Conservation (phyloP, 2,113 vertebrate genomes). For the cattle (Bos taurus) region DNA sequence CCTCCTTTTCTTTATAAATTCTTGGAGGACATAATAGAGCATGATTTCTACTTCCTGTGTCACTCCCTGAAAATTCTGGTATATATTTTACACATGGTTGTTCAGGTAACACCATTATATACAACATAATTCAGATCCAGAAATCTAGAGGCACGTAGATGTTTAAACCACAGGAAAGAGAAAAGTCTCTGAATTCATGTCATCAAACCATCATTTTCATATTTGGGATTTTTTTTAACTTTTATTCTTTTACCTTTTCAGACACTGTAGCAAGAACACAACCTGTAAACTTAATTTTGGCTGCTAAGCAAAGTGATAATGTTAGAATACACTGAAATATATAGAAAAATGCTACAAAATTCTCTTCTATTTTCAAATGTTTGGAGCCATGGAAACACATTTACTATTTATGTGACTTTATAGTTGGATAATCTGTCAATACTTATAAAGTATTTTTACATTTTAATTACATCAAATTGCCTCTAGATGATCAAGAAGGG, state of each 20-base stretch:
- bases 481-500: constrained; percentile 18
- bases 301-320: not conserved
- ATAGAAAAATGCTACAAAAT: not conserved
- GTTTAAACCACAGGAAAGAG: not conserved
- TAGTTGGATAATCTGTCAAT: constrained; percentile 28
- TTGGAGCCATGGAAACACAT: not conserved
- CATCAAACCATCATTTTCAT: not conserved
- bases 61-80: not conserved
- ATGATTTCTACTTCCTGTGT: not conserved
- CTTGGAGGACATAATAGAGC: not conserved
- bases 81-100: not conserved
- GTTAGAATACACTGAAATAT: not conserved
- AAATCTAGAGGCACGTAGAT: not conserved
- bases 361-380: not conserved
- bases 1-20: not conserved
- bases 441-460: constrained; percentile 65
- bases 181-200: not conserved
- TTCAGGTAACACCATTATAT: not conserved
- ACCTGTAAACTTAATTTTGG: not conserved
- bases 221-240: not conserved
- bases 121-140: not conserved
- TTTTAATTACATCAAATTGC: constrained; percentile 56
- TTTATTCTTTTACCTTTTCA: not conserved
- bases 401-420: constrained; percentile 3
- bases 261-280: not conserved